Evolutionary conservation across 2,888 invertebrate species (phyloP).

Genomic region (Thymelicus acteon): DNA sequence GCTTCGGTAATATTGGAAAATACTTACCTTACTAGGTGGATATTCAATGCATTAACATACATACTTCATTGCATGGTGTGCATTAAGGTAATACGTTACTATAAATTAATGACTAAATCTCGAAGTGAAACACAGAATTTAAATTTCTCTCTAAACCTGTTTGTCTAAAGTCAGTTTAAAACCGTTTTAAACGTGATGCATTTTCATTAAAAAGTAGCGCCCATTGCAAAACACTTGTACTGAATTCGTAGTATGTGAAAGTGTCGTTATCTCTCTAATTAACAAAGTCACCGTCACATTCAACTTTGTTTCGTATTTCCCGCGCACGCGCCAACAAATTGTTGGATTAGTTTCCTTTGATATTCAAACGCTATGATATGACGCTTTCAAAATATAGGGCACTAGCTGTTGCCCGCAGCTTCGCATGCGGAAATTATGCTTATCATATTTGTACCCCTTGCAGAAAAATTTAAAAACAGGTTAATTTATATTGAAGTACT

Average conservation of each 20-base stretch:
- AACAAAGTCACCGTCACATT: neutral
- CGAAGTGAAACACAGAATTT: too few species aligned
- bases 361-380: neutral
- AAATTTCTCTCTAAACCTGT: too few species aligned
- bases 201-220: neutral
- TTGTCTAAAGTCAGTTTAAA: too few species aligned
- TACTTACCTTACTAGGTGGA: too few species aligned
- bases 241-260: neutral
- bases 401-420: too few species aligned
- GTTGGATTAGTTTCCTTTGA: slow-evolving; percentile 1
- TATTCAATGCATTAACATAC: too few species aligned
- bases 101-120: too few species aligned
- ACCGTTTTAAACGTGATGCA: neutral
- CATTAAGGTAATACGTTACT: too few species aligned
- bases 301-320: neutral
- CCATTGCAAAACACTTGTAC: neutral
- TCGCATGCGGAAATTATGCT: too few species aligned
- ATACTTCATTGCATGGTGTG: neutral
- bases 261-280: slow-evolving; percentile 6
- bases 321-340: neutral
- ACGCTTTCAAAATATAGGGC: neutral
- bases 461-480: too few species aligned
- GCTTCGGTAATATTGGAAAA: neutral
- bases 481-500: too few species aligned
- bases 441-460: too few species aligned